phyloP scores from a whole-genome alignment of 2,888 invertebrate species.

The Dysmachus trigonus region DNA sequence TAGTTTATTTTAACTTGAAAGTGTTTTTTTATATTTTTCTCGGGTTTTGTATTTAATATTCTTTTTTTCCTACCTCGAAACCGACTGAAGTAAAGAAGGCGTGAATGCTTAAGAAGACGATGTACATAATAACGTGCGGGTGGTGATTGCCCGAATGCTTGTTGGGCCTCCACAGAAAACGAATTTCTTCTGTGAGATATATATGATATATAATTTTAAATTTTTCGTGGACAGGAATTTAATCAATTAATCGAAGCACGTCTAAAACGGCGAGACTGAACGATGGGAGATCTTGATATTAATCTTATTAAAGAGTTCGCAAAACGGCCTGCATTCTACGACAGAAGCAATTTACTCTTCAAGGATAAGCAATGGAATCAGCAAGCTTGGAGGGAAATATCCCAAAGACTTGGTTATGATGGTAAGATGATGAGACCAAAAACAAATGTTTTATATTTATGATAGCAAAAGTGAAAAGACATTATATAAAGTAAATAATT shows the following conservation, averaged over 20 bases:
- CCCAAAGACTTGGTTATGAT: conserved; percentile 62
- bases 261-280: conserved; percentile 44
- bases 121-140: background rate
- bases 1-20: background rate
- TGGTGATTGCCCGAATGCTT: background rate
- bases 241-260: background rate
- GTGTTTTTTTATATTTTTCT: background rate
- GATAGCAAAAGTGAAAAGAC: background rate
- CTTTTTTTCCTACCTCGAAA: background rate
- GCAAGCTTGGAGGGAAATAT: conserved; percentile 61
- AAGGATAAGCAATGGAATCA: conserved; percentile 61
- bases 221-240: background rate
- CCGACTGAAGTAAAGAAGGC: background rate
- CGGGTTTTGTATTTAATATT: background rate
- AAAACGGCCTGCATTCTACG: conserved; percentile 61
- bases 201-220: background rate
- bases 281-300: conserved; percentile 63
- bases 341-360: conserved; percentile 60
- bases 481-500: too few species aligned
- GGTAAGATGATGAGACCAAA: conserved; percentile 55
- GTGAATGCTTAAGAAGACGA: background rate
- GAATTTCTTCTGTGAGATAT: background rate
- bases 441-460: background rate
- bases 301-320: conserved; percentile 60
- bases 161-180: background rate